Conservation (phyloP, 2,113 vertebrate genomes). For the Silurus asotus region DNA sequence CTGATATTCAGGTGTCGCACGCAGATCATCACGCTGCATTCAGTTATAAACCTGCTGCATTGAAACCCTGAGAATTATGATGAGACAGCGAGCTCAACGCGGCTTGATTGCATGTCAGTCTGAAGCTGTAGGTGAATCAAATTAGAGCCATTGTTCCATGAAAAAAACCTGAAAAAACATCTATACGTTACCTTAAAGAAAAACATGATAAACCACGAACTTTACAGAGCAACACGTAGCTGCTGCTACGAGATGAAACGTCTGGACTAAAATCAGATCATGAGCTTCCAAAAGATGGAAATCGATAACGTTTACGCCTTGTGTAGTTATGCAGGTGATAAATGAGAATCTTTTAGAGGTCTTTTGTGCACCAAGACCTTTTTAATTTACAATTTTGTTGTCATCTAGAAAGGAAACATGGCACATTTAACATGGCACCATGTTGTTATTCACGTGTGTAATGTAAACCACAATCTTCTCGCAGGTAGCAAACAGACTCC, state of each 20-base stretch:
- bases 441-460: too few species aligned
- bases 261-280: not conserved
- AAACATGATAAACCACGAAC: not conserved
- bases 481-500: too few species aligned
- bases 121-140: constrained; percentile 17
- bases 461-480: too few species aligned
- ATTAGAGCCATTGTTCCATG: constrained; percentile 25
- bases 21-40: constrained; percentile 27
- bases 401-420: too few species aligned
- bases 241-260: not conserved
- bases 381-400: too few species aligned
- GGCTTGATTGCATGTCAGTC: constrained; percentile 21
- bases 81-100: constrained; percentile 25
- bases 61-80: constrained; percentile 30
- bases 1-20: constrained; percentile 21
- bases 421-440: too few species aligned
- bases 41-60: constrained; percentile 13
- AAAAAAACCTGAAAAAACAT: not conserved
- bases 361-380: too few species aligned
- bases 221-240: not conserved
- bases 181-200: not conserved
- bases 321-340: too few species aligned
- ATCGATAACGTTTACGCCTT: too few species aligned
- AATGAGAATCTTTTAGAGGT: too few species aligned
- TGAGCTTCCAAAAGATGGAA: too few species aligned